phyloP scores from a whole-genome alignment of 2,888 invertebrate genomes.

The Poecilobothrus nobilitatus region DNA sequence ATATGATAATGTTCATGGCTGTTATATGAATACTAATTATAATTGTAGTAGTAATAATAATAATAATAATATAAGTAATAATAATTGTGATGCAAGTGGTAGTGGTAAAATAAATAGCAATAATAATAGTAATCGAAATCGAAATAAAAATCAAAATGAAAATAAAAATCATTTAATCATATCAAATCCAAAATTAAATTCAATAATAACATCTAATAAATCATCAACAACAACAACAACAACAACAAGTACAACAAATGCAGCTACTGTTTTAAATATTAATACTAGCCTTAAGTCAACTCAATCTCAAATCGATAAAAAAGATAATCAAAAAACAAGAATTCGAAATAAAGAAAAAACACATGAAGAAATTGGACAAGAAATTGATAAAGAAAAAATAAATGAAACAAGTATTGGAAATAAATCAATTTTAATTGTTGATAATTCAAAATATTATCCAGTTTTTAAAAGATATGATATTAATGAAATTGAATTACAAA shows the following conservation, averaged over 20 bases:
- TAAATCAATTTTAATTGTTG: slow-evolving; percentile 21
- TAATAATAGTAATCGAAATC: neutral
- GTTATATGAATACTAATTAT: neutral
- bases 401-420: neutral
- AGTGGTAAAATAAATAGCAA: neutral
- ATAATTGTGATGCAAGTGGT: neutral
- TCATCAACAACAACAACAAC: neutral
- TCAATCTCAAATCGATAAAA: neutral
- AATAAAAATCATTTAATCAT: too few relatives aligned
- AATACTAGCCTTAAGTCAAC: neutral
- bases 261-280: neutral
- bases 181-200: neutral
- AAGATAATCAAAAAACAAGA: too few relatives aligned
- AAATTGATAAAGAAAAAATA: neutral
- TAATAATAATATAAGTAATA: neutral
- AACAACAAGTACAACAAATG: neutral
- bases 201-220: neutral
- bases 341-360: too few relatives aligned
- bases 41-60: neutral
- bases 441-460: slow-evolving; percentile 24
- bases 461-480: slow-evolving; percentile 23
- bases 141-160: neutral
- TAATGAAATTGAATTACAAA: slow-evolving; percentile 15
- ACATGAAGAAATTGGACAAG: neutral
- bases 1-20: slow-evolving; percentile 3